Percentiles rank a stretch among this genome's conserved stretches.
Conservation (phyloP, 2,113 vertebrate genomes). For the Plestiodon gilberti region DNA sequence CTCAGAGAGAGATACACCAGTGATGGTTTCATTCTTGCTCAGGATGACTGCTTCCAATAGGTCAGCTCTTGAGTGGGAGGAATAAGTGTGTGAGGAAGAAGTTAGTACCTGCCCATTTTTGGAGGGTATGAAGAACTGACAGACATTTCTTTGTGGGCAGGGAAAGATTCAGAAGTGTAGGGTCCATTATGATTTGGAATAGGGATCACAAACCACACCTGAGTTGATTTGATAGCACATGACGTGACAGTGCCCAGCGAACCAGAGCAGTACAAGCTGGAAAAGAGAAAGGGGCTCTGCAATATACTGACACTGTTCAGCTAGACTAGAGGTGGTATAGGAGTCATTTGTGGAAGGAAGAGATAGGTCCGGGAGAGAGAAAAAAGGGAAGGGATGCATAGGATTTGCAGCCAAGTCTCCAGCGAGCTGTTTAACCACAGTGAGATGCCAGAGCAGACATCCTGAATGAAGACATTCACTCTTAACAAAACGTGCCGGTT, state of each 20-base stretch:
- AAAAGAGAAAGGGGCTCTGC: not conserved
- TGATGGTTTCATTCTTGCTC: not conserved
- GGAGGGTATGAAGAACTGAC: not conserved
- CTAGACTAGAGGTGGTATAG: not conserved
- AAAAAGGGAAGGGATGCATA: not conserved
- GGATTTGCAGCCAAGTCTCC: not conserved
- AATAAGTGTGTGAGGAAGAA: not conserved
- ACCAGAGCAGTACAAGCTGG: not conserved
- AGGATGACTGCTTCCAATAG: not conserved
- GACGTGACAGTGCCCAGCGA: not conserved
- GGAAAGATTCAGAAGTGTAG: too few relatives aligned
- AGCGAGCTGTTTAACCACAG: conserved; percentile 16
- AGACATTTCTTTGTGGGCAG: not conserved
- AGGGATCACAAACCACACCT: not conserved
- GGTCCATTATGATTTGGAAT: not conserved
- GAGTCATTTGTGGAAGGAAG: not conserved
- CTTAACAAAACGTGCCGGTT: conserved; percentile 12
- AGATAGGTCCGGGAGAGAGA: not conserved
- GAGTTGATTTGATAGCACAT: not conserved
- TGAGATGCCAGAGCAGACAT: conserved; percentile 27
- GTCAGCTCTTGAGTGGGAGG: not conserved
- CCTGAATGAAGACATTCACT: conserved; percentile 20
- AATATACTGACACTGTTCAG: not conserved
- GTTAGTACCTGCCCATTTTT: not conserved
- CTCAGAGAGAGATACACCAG: not conserved